Conservation (phyloP, 1,140 invertebrate genomes). For the Drosophila busckii region DNA sequence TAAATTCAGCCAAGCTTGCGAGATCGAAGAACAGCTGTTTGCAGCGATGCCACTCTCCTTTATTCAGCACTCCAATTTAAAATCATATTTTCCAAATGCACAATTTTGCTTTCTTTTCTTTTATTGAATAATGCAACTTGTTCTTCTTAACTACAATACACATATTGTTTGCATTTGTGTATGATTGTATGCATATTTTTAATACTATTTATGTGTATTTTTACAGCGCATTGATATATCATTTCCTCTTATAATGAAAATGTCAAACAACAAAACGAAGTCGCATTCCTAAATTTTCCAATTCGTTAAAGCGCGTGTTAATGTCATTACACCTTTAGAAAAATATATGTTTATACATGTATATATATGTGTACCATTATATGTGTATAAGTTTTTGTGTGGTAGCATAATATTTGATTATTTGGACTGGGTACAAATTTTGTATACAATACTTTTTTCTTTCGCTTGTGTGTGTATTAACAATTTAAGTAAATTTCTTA, state of each 20-base stretch:
- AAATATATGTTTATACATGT: slow-evolving; percentile 46
- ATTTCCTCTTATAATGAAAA: slow-evolving; percentile 25
- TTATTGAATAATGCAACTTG: slow-evolving; percentile 66
- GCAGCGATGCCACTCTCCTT: neutral
- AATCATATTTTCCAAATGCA: neutral
- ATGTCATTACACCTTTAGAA: slow-evolving; percentile 57
- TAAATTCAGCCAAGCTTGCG: too few relatives aligned
- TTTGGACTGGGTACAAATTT: slow-evolving; percentile 73
- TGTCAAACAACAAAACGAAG: slow-evolving; percentile 45
- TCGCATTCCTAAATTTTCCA: slow-evolving; percentile 10
- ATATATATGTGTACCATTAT: slow-evolving; percentile 52
- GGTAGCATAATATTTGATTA: slow-evolving; percentile 65
- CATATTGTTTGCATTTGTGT: slow-evolving; percentile 31
- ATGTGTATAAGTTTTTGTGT: slow-evolving; percentile 46
- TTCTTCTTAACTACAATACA: slow-evolving; percentile 43
- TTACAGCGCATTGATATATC: slow-evolving; percentile 72
- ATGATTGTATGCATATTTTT: slow-evolving; percentile 36
- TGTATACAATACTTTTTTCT: slow-evolving; percentile 62
- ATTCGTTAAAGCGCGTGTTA: slow-evolving; percentile 38
- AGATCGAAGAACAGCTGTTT: slow-evolving; percentile 10
- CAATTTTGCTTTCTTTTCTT: slow-evolving; percentile 32
- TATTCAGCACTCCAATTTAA: neutral
- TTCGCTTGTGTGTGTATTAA: slow-evolving; percentile 18
- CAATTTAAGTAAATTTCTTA: slow-evolving; percentile 47
- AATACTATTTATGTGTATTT: slow-evolving; percentile 65